These are phyloP conservation scores for Pelusios castaneus DNA, from an alignment of 2,113 vertebrate species.

Conservation along the genomic window DNA sequence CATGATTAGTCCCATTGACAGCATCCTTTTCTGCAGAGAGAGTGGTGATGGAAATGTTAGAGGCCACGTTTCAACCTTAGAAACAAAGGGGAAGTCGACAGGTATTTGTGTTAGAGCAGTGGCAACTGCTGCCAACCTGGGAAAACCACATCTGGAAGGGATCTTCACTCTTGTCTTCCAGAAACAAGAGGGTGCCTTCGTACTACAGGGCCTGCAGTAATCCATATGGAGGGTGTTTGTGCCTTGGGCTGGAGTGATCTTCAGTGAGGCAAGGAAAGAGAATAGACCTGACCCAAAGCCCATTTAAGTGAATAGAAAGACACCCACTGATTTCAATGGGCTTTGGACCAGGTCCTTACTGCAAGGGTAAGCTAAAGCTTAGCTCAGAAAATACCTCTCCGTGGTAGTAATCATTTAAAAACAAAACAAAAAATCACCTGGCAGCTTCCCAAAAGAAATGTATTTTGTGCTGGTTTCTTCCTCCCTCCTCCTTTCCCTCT, in stretches of 20 bases:
- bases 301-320: neutral
- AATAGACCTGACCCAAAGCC: slow-evolving; percentile 8
- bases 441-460: slow-evolving; percentile 68
- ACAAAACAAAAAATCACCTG: slow-evolving; percentile 24
- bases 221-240: neutral
- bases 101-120: neutral
- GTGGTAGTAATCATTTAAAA: slow-evolving; percentile 55
- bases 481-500: neutral
- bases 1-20: neutral
- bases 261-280: slow-evolving; percentile 19
- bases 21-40: neutral
- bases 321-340: neutral
- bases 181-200: neutral
- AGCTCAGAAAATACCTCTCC: slow-evolving; percentile 27
- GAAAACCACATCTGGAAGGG: neutral
- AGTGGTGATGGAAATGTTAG: neutral
- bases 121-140: neutral
- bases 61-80: neutral
- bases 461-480: slow-evolving; percentile 70
- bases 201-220: neutral
- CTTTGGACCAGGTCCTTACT: slow-evolving; percentile 6
- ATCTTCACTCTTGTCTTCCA: neutral
- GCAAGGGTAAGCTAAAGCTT: slow-evolving; percentile 27
- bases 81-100: neutral
- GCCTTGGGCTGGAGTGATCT: neutral